Conservation (phyloP, 2,888 invertebrate genomes). For the Trachelus tabidus region DNA sequence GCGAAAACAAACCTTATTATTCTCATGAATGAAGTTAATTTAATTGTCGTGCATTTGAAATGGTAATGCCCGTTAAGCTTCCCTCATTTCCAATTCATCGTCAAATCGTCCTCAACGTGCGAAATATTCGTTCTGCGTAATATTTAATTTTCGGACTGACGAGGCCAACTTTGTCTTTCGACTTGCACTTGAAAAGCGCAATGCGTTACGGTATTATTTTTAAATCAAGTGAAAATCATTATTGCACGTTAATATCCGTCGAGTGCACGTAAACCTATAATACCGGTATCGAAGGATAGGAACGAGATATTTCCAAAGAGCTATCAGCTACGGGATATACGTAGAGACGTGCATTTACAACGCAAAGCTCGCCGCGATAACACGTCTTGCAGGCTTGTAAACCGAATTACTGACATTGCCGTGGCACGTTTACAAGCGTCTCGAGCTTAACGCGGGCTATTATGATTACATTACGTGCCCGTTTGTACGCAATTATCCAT, state of each 20-base stretch:
- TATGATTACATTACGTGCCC: conserved; percentile 30
- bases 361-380: neutral
- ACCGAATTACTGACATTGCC: conserved; percentile 47
- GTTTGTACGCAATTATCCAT: conserved; percentile 42
- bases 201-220: neutral
- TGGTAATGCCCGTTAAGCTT: conserved; percentile 42
- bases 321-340: neutral
- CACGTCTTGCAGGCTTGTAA: conserved; percentile 13
- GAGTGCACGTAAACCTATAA: neutral
- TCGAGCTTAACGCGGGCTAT: conserved; percentile 39
- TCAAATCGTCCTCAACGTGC: conserved; percentile 17
- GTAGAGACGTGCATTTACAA: neutral
- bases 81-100: conserved; percentile 35
- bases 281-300: neutral
- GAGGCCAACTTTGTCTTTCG: neutral
- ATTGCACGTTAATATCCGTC: neutral
- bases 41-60: conserved; percentile 46
- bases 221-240: neutral
- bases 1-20: conserved; percentile 46
- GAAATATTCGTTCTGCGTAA: neutral
- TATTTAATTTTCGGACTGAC: neutral
- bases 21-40: conserved; percentile 41
- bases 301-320: neutral
- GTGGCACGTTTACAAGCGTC: conserved; percentile 41
- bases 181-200: neutral